phyloP scores from a whole-genome alignment of 2,797 vertebrate species.

The Gouania willdenowi region DNA sequence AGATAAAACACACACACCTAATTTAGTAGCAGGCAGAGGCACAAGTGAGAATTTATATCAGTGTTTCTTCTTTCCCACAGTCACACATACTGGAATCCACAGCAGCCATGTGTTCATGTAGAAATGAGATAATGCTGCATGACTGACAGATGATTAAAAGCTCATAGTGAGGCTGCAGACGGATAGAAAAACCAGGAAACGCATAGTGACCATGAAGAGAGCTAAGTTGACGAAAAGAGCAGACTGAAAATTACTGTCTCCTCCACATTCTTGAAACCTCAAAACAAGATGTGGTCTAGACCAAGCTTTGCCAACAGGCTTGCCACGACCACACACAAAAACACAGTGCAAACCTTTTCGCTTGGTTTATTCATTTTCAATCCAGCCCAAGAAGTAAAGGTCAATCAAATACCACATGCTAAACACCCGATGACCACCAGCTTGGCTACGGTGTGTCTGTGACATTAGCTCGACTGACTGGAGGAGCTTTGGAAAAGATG shows the following conservation, averaged over 20 bases:
- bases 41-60: conserved; percentile 24
- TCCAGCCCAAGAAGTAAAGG: conserved; percentile 18
- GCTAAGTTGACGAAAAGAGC: neutral
- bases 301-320: conserved; percentile 1
- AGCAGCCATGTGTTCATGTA: conserved; percentile 17
- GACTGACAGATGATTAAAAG: conserved; percentile 1
- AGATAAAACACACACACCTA: conserved; percentile 13
- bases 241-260: conserved; percentile 18
- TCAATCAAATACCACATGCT: conserved; percentile 22
- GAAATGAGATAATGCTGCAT: conserved; percentile 7
- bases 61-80: neutral
- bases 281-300: conserved; percentile 15
- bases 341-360: conserved; percentile 26
- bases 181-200: conserved; percentile 14
- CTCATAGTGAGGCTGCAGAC: neutral
- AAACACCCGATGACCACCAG: conserved; percentile 35
- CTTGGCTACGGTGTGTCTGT: conserved; percentile 26
- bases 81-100: conserved; percentile 7
- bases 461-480: conserved; percentile 1
- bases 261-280: conserved; percentile 20
- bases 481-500: conserved; percentile 15
- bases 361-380: conserved; percentile 28
- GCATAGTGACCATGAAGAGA: neutral
- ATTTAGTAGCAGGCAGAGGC: conserved; percentile 2
- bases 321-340: conserved; percentile 43